Base-by-base conservation (phyloP, 92 coral and sea anemone genomes). In the Zoanthus solanderi region DNA sequence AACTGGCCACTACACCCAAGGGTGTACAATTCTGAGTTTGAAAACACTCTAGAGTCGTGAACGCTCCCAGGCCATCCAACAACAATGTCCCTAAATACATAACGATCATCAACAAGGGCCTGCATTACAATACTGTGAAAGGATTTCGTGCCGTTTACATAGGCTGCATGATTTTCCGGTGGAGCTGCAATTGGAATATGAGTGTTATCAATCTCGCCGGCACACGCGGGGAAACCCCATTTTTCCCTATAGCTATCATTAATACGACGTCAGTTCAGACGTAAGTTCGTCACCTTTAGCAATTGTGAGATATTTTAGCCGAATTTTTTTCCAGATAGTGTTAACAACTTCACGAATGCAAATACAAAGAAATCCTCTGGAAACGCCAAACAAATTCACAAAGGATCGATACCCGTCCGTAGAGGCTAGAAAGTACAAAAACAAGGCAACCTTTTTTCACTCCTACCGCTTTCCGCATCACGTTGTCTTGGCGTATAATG, bases 21-120 rank as follows among this genome's bases (percentile, higher is more conserved):
- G 1, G 45, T 31, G 73, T 86, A 86, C 78, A 73, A 9, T 29
- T 42, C 28, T 34, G 56, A 65, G 56, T 57, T 83, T 4, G 89
- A 58, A 52, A 87, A 68, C 5, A 68, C 87, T 11, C 87, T 65
- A 1, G 87, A 76, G 45, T 83, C 87, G 23, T 83, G 87, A 4
- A 83, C 78, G 46, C 78, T 83, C 9, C 87, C 87, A 5, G 77
- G 87, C 87, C 87, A 83, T 7, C 87, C 76, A 1, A 83, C 65
- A 7, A 83, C 87, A 50, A 5, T 50, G 32, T 83, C 87, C 56
- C 86, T 76, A 6, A 89, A 84, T 8, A 89, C 34, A 75, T 89
- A 84, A 45, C 47, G 42, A 75, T 75, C 2, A 76, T 87, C 90
- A 16, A 87, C 86, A 28, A 87, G 74, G 3, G 74, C 74, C 11